Percentiles rank a stretch among this genome's conserved stretches.
These are phyloP conservation scores for Strigamia transsilvanica DNA, from an alignment of 2,888 invertebrate genomes.

Conservation along the genomic window DNA sequence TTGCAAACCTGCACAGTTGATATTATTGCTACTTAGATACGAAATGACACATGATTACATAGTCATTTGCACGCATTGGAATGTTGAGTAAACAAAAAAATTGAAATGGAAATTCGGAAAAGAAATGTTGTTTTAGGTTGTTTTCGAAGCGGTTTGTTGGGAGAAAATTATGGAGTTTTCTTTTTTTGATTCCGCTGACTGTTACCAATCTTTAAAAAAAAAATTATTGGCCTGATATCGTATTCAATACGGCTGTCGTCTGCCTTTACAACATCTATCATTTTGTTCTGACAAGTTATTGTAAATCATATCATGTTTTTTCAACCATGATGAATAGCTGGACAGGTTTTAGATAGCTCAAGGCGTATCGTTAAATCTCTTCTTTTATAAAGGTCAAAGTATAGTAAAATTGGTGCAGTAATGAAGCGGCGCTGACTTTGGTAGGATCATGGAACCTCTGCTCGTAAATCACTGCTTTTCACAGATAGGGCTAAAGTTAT, in stretches of 20 bases:
- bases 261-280: constrained; percentile 45
- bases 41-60: constrained; percentile 34
- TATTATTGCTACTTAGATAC: not conserved
- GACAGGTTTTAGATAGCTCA: constrained; percentile 41
- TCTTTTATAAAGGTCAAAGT: constrained; percentile 45
- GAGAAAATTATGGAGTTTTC: not conserved
- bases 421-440: constrained; percentile 27
- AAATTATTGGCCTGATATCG: constrained; percentile 39
- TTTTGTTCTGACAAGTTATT: constrained; percentile 42
- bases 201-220: constrained; percentile 10
- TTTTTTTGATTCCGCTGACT: not conserved
- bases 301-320: constrained; percentile 49
- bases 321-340: constrained; percentile 47
- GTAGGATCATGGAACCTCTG: constrained; percentile 4
- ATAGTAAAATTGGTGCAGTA: constrained; percentile 49
- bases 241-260: constrained; percentile 47
- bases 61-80: constrained; percentile 1
- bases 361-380: constrained; percentile 47
- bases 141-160: not conserved
- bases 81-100: not conserved
- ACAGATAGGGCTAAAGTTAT: constrained; percentile 41
- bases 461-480: constrained; percentile 39
- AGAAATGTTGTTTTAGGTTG: not conserved
- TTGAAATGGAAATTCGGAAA: not conserved
- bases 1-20: not conserved